Percentiles rank a stretch among this genome's conserved stretches.
phyloP scores from a whole-genome alignment of 2,888 invertebrate genomes.

The Nebria brevicollis region DNA sequence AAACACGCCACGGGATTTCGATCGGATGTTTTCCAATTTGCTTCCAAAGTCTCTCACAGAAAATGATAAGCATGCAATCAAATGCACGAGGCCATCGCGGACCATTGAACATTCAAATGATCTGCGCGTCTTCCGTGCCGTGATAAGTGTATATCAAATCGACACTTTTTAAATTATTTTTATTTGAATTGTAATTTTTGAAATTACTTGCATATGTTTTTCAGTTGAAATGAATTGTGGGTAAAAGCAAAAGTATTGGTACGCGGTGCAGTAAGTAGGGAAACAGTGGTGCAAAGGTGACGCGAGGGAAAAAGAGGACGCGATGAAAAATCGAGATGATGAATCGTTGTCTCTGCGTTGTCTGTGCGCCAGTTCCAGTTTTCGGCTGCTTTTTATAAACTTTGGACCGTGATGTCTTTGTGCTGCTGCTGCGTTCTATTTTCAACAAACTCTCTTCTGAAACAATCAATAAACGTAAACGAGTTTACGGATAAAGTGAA shows the following conservation, averaged over 20 bases:
- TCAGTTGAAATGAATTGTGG: too few species aligned
- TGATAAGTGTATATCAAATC: too few species aligned
- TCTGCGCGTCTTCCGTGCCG: too few species aligned
- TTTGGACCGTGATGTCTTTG: constrained; percentile 27
- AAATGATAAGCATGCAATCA: constrained; percentile 38
- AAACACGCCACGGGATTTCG: neutral
- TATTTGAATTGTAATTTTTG: too few species aligned
- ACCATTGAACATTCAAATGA: neutral
- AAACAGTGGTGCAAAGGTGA: neutral
- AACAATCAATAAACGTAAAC: constrained; percentile 44
- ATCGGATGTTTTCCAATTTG: constrained; percentile 38
- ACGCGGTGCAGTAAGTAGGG: too few species aligned
- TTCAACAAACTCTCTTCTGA: constrained; percentile 20
- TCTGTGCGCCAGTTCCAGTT: constrained; percentile 20
- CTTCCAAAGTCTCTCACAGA: constrained; percentile 29
- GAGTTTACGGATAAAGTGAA: constrained; percentile 39
- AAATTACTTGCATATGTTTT: too few species aligned
- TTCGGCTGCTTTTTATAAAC: constrained; percentile 25
- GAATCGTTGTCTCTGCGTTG: constrained; percentile 24
- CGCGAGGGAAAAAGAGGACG: neutral
- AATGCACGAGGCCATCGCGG: neutral
- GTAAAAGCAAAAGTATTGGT: too few species aligned
- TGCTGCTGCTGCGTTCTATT: constrained; percentile 25
- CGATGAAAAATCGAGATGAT: constrained; percentile 27
- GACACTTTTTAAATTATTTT: too few species aligned